Conservation (phyloP, 2,113 vertebrate species). For the Willisornis vidua region DNA sequence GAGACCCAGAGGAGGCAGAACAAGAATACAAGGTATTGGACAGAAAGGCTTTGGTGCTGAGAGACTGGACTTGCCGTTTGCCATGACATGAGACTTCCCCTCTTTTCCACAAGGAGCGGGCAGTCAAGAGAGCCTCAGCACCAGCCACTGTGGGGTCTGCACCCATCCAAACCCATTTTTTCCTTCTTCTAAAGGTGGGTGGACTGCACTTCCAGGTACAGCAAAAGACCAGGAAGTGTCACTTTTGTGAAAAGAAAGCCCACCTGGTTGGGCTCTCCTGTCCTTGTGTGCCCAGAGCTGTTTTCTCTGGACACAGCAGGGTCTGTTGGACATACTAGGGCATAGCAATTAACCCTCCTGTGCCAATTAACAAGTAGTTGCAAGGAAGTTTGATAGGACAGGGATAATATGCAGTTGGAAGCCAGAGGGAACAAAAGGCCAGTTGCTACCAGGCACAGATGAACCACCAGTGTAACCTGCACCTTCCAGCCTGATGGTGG, state of each 20-base stretch:
- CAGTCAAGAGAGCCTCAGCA: neutral
- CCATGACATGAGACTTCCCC: neutral
- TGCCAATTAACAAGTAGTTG: neutral
- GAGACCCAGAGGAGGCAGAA: neutral
- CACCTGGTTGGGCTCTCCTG: neutral
- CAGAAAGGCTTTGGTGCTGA: neutral
- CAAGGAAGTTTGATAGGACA: neutral
- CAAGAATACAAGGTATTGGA: neutral
- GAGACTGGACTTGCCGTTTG: neutral
- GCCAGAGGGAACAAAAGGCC: neutral
- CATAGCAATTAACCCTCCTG: neutral
- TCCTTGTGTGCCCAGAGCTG: neutral
- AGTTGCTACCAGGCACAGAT: neutral
- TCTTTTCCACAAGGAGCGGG: neutral
- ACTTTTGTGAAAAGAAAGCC: neutral
- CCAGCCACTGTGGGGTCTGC: fast-evolving
- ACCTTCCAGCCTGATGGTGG: neutral
- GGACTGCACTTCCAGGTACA: neutral
- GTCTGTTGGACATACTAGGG: neutral
- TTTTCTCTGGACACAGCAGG: neutral
- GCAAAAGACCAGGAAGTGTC: neutral
- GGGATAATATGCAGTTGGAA: neutral
- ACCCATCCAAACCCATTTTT: neutral
- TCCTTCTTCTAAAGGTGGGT: neutral
- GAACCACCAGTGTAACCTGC: neutral